Evolutionary conservation across 2,888 invertebrate species (phyloP), one percentile per base, ranked within the genome.

Genomic region (Dicyrtomina minuta): DNA sequence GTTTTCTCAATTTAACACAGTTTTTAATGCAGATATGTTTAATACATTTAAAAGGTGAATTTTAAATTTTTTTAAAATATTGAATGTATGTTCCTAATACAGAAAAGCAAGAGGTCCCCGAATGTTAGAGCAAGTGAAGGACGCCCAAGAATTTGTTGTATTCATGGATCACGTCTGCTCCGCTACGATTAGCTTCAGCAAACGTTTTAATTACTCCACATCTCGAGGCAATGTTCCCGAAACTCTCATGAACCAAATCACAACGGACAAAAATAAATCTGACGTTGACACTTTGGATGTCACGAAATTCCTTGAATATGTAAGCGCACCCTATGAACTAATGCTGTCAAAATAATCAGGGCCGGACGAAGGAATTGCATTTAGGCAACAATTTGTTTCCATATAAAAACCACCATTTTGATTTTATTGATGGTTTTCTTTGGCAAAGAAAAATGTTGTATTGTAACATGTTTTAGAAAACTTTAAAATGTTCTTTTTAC

Each of bases 1-100:
- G 86, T 0, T 84, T 92, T 0, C 84, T 85, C 2, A 84, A 87
- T 68, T 86, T n/a, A n/a, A n/a, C n/a, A n/a, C n/a, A n/a, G n/a
- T n/a, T n/a, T n/a, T n/a, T n/a, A n/a, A n/a, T n/a, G n/a, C n/a
- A n/a, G n/a, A n/a, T n/a, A n/a, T n/a, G n/a, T n/a, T n/a, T n/a
- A n/a, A n/a, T n/a, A n/a, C n/a, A n/a, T n/a, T n/a, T n/a, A n/a
- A n/a, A n/a, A n/a, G n/a, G n/a, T n/a, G n/a, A n/a, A n/a, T n/a
- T 12, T 39, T 46, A 41, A 8, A 41, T 41, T 41, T 41, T 41
- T 41, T 41, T 10, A 41, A 41, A 41, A 10, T 41, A 41, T 41
- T 58, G 24, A 20, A 49, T 62, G 51, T 53, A 17, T n/a, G n/a
- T n/a, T n/a, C 12, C 22, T 6, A 46, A 17, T 61, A 24, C n/a